A percentile compares a stretch with the other conserved stretches of the same genome.
These are phyloP conservation scores for Cyclura pinguis DNA, from an alignment of 2,797 vertebrate species.

Conservation along the genomic window DNA sequence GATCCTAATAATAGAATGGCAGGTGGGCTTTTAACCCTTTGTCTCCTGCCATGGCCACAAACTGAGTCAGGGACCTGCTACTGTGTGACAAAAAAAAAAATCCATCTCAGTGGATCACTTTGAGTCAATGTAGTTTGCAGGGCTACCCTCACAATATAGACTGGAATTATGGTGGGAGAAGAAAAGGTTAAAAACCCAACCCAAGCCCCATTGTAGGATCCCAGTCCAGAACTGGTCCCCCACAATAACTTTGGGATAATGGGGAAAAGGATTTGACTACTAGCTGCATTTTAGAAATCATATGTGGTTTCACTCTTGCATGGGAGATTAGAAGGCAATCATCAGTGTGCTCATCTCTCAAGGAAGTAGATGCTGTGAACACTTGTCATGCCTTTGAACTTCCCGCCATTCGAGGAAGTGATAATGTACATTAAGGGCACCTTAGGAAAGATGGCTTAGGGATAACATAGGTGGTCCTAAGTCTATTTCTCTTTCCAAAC, in stretches of 20 bases:
- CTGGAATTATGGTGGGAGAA: neutral
- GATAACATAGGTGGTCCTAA: neutral
- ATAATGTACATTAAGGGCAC: neutral
- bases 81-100: neutral
- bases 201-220: no score
- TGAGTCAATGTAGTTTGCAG: no score
- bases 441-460: neutral
- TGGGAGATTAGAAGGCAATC: neutral
- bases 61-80: no score
- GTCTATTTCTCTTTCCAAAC: neutral
- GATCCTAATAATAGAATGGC: neutral
- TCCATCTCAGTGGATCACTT: neutral
- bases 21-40: neutral
- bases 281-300: neutral
- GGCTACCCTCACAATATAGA: no score
- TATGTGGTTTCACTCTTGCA: neutral
- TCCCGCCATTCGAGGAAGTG: neutral
- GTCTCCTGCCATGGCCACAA: neutral
- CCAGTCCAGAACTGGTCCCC: no score
- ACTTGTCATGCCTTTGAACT: neutral
- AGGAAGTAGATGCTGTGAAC: neutral
- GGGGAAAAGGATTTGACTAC: neutral
- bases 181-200: neutral
- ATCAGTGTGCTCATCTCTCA: neutral
- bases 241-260: neutral